Base-by-base conservation (phyloP, 2,113 vertebrate species). In the Tauraco erythrolophus region DNA sequence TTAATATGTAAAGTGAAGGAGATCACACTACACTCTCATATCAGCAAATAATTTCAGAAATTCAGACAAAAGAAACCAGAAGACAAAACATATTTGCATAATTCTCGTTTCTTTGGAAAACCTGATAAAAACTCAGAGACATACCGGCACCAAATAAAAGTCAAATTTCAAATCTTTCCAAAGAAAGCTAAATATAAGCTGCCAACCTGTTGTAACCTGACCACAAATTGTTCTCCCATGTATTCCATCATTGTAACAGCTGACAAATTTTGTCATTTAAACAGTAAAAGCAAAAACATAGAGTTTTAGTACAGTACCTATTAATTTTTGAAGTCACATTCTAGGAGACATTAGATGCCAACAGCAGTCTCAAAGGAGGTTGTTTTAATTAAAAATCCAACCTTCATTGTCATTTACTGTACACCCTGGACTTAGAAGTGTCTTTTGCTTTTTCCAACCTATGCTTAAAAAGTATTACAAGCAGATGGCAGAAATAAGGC, bases 341-440 rank as follows among this genome's bases (percentile, higher is more conserved):
- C 75, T 75, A 76, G 56, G 22, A 81, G 24, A 12, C 65, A 90
- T 12, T 58, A 53, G 75, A 56, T 94, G 91, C 83, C 86, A 97
- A 62, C 30, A 82, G 41, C 54, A 76, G 53, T 58, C 84, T 93
- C 94, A 87, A 54, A 88, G 62, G 79, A 92, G 33, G 4, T 19
- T 46, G 41, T 72, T 89, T 94, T 93, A 93, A 94, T 84, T 93
- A 95, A 96, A 96, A 95, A 69, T 57, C 75, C 65, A 91, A 62
- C 41, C 57, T 88, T 88, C 12, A 2, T 79, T 68, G 88, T 92
- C 35, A 88, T 85, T 91, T 96, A 83, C 35, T 86, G 61, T 39
- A 84, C 71, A 93, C 33, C 6, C 48, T 79, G 56, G 61, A 95
- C 61, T 77, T 69, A n/a, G 7, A 76, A 83, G 39, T 91, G 51